Base-by-base conservation (phyloP, 2,888 invertebrate species). In the Lasioglossum calceatum region DNA sequence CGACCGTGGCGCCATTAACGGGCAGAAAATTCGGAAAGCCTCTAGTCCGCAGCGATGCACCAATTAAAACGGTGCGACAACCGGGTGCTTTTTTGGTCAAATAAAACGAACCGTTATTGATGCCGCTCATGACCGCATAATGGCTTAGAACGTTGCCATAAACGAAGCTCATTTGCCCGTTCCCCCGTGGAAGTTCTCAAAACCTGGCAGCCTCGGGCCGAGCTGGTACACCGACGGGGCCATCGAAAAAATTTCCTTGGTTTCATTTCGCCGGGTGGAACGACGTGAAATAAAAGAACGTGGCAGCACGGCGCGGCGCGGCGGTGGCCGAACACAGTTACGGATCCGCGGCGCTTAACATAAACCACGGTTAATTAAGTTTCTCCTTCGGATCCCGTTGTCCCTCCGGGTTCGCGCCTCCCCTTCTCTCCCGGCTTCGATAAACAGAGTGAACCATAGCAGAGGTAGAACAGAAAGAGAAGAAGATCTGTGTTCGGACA, bases 281-380 rank as follows among this genome's bases (percentile, higher is more conserved):
- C 67, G 67, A 39, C 39, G 67, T 39, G 67, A 70, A 70, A 70
- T 70, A 70, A 70, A 70, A 70, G 67, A 36, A 36, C 36, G 36
- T 8, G 36, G 36, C 3, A 23, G 47, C 47, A 16, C 4, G 27
- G 14, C 10, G 16, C 4, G 27, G 14, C 10, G 16, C 16, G 61
- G 64, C 12, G 36, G 23, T 14, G 42, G 71, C 12, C 19, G 42
- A 71, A 71, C 71, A 39, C 42, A 42, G 71, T 71, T 71, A n/a
- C 71, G 71, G 42, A 42, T 71, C 39, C 42, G 71, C 71, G 71
- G n/a, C 14, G 39, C 71, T 71, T 71, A 71, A 71, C 71, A 71
- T 71, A 71, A 71, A 71, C 71, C 71, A 71, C 42, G 71, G 71
- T 71, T 71, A 71, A 71, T 71, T 71, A 71, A 71, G 71, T 71